Percentiles rank a stretch among this genome's conserved stretches.
Evolutionary conservation across 2,888 invertebrate species (phyloP).

Genomic region (Yponomeuta cagnagella): DNA sequence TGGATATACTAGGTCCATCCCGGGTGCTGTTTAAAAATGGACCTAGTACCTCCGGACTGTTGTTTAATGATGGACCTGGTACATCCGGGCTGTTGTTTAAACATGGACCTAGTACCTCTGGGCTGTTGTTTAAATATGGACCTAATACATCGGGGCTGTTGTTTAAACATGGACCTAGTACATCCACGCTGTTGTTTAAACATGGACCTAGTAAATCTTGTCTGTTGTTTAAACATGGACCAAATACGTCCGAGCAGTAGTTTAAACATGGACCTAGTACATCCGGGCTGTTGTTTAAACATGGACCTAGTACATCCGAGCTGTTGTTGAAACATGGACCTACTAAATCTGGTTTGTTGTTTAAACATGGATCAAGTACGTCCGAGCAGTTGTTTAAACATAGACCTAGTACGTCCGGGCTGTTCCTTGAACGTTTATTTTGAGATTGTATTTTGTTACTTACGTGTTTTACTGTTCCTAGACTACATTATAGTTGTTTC

Average conservation of each 20-base stretch:
- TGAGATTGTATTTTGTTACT: not conserved
- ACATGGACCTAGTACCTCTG: not conserved
- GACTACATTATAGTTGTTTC: constrained; percentile 16
- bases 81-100: constrained; percentile 49
- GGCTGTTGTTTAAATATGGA: no score
- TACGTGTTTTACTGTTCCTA: constrained; percentile 18
- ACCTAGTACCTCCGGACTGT: no score
- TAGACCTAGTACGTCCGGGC: constrained; percentile 30
- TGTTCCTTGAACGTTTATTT: constrained; percentile 26
- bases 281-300: no score
- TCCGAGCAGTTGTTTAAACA: no score
- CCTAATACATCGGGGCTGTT: no score
- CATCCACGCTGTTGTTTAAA: constrained; percentile 40
- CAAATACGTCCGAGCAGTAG: constrained; percentile 29
- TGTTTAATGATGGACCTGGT: constrained; percentile 49
- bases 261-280: no score
- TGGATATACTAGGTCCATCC: no score
- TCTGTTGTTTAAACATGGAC: constrained; percentile 38
- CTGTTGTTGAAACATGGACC: constrained; percentile 28
- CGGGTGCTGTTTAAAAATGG: no score
- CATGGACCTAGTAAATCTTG: no score
- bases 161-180: constrained; percentile 52
- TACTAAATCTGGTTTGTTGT: no score
- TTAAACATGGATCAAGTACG: no score
- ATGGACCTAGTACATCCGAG: constrained; percentile 66